Conservation (phyloP, 1,140 invertebrate genomes). For the Ceratina japonica region DNA sequence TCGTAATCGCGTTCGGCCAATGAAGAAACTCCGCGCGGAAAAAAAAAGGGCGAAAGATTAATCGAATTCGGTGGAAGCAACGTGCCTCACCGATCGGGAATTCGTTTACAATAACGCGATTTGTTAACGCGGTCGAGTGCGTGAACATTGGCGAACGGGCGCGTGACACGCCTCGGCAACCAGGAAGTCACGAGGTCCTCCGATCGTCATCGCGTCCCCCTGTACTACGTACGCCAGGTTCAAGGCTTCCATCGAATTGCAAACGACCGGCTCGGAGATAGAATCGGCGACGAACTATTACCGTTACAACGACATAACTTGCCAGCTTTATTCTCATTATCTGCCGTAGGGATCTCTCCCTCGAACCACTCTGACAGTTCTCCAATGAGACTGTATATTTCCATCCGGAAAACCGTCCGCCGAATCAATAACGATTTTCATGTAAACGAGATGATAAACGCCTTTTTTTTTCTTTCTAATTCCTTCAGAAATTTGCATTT, state of each 20-base stretch:
- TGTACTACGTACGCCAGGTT: conserved; percentile 6
- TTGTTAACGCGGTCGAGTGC: conserved; percentile 23
- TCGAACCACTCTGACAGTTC: no score
- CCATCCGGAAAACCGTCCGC: no score
- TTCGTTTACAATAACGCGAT: conserved; percentile 38
- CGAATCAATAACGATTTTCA: no score
- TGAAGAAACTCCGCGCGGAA: neutral
- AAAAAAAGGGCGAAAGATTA: conserved; percentile 7
- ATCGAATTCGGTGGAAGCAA: conserved; percentile 4
- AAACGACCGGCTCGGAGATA: conserved; percentile 16
- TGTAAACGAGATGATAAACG: no score
- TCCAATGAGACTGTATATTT: no score
- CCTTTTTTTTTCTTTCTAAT: no score
- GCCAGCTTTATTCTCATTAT: neutral
- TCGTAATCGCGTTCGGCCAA: neutral
- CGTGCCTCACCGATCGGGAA: conserved; percentile 13
- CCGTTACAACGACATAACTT: neutral
- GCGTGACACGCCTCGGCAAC: conserved; percentile 28
- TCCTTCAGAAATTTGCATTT: no score
- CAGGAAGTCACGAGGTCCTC: neutral
- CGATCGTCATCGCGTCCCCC: no score
- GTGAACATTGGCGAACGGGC: neutral
- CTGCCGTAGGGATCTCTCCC: no score
- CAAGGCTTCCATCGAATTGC: conserved; percentile 48
- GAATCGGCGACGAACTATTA: neutral